These are phyloP conservation scores for Dermolepida albohirtum DNA, from an alignment of 2,888 invertebrate genomes.

Conservation along the genomic window DNA sequence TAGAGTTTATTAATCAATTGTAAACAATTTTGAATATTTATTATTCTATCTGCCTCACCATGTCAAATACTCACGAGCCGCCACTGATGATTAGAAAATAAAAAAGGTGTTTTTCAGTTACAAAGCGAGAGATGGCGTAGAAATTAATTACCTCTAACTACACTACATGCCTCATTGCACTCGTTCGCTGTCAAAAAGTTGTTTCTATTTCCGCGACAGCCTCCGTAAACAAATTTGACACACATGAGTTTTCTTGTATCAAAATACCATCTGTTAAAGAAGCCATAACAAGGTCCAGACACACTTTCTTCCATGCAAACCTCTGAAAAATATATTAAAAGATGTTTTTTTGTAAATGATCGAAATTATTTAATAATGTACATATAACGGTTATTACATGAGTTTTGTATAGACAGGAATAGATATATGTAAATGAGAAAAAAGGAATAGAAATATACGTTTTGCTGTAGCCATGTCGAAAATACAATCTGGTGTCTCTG, in stretches of 20 bases:
- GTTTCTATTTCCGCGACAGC: slow-evolving; percentile 91
- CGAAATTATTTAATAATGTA: too few relatives aligned
- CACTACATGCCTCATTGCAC: slow-evolving; percentile 78
- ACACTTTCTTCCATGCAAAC: slow-evolving; percentile 85
- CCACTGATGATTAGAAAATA: too few relatives aligned
- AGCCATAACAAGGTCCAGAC: slow-evolving; percentile 88
- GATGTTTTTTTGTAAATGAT: too few relatives aligned
- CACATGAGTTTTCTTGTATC: slow-evolving; percentile 81
- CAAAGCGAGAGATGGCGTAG: neutral
- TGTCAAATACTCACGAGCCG: too few relatives aligned
- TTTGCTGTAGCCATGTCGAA: slow-evolving; percentile 82
- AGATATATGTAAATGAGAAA: too few relatives aligned
- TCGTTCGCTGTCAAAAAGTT: slow-evolving; percentile 87
- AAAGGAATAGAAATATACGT: slow-evolving; percentile 65
- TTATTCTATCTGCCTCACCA: too few relatives aligned
- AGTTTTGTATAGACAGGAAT: too few relatives aligned
- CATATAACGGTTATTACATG: too few relatives aligned
- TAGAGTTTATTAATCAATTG: too few relatives aligned
- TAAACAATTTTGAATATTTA: too few relatives aligned
- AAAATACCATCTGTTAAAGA: slow-evolving; percentile 90
- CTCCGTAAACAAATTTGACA: slow-evolving; percentile 88
- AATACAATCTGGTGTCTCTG: slow-evolving; percentile 75
- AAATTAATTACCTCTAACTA: slow-evolving; percentile 68
- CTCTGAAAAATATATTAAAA: slow-evolving; percentile 66
- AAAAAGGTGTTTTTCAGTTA: too few relatives aligned